Percentiles rank a stretch among this genome's conserved stretches.
These are phyloP conservation scores for Bufotes viridis DNA, from an alignment of 2,797 vertebrate genomes.

Conservation along the genomic window DNA sequence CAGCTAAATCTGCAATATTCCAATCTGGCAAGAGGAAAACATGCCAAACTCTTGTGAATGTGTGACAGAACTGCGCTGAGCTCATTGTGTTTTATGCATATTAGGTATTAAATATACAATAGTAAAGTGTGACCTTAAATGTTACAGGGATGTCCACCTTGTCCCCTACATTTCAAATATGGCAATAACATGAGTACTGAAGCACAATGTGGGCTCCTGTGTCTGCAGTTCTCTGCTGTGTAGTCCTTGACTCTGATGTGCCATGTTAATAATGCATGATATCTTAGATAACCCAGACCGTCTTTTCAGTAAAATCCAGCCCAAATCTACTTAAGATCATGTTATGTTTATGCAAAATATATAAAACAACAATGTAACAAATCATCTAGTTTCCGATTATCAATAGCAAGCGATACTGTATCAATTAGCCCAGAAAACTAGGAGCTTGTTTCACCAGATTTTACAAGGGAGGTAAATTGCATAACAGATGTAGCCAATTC, in stretches of 20 bases:
- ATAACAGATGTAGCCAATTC: neutral
- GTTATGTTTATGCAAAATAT: neutral
- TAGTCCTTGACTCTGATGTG: slow-evolving; percentile 28
- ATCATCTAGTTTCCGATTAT: neutral
- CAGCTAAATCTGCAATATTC: slow-evolving; percentile 21
- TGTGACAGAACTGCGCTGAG: neutral
- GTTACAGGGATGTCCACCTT: neutral
- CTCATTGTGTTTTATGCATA: neutral
- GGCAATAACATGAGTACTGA: neutral
- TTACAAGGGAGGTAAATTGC: neutral
- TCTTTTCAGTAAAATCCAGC: neutral
- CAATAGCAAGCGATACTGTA: neutral
- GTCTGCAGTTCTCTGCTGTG: neutral
- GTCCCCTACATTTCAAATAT: neutral
- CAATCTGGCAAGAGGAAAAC: slow-evolving; percentile 24
- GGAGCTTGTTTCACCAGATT: neutral
- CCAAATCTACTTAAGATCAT: neutral
- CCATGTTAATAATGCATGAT: slow-evolving; percentile 26
- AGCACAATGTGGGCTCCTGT: neutral
- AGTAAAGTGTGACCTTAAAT: neutral
- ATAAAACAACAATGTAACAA: neutral
- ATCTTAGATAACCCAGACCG: neutral
- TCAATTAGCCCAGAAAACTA: neutral
- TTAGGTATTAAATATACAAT: neutral
- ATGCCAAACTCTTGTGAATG: slow-evolving; percentile 25